Percentiles rank a stretch among this genome's conserved stretches.
Evolutionary conservation across 2,888 invertebrate species (phyloP).

Genomic region (Chloroclystis v-ata): DNA sequence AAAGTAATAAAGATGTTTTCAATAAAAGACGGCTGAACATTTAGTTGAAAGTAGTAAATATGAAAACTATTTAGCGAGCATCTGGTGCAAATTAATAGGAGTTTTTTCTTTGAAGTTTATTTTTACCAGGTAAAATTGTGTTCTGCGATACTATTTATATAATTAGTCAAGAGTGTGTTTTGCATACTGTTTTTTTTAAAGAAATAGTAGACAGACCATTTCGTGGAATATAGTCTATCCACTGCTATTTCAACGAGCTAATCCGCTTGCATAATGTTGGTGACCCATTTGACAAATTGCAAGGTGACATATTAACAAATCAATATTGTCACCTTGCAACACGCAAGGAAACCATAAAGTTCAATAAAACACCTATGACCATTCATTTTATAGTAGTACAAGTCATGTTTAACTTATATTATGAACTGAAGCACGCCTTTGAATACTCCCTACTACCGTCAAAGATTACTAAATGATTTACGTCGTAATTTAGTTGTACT

Average conservation of each 20-base stretch:
- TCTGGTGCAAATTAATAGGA: background rate
- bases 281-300: too few relatives aligned
- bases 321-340: slow-evolving; percentile 1
- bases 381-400: background rate
- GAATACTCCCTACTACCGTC: too few relatives aligned
- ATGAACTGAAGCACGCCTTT: background rate
- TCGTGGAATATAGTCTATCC: too few relatives aligned
- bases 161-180: background rate
- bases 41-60: background rate
- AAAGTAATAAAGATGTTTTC: too few relatives aligned
- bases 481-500: too few relatives aligned
- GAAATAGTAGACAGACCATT: background rate
- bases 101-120: slow-evolving; percentile 2
- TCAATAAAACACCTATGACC: background rate
- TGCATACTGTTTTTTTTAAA: background rate
- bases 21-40: too few relatives aligned
- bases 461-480: too few relatives aligned
- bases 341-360: slow-evolving; percentile 3
- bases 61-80: background rate
- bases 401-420: background rate
- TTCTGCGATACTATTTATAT: background rate
- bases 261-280: too few relatives aligned
- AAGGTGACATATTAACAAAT: too few relatives aligned
- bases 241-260: too few relatives aligned
- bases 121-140: background rate